These are phyloP conservation scores for Argya squamiceps DNA, from an alignment of 2,797 vertebrate species.

Conservation along the genomic window DNA sequence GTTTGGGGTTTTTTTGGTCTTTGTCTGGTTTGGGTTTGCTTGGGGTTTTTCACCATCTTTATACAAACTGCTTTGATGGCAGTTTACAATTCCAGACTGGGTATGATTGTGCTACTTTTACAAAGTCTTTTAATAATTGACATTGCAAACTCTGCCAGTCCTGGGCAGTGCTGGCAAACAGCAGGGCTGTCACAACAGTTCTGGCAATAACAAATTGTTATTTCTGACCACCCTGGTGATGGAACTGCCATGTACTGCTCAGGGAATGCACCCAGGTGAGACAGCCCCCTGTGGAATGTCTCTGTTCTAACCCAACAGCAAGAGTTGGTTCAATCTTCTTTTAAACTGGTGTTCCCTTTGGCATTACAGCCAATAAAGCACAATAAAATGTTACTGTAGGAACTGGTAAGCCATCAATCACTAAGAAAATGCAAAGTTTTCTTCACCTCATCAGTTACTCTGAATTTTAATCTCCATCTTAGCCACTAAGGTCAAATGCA, in stretches of 20 bases:
- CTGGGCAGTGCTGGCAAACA: background rate
- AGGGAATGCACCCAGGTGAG: background rate
- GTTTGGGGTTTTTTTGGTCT: background rate
- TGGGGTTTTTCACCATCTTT: background rate
- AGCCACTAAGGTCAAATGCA: background rate
- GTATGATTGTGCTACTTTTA: background rate
- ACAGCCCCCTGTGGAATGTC: background rate
- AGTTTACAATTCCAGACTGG: background rate
- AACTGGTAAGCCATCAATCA: background rate
- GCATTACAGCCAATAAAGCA: background rate
- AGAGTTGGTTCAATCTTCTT: background rate
- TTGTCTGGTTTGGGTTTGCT: background rate
- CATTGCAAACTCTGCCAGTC: background rate
- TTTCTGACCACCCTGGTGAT: background rate
- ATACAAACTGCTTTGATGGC: background rate
- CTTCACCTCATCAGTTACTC: background rate
- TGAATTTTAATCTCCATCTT: background rate
- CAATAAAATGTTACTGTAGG: background rate
- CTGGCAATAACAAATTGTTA: background rate
- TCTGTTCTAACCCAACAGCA: background rate
- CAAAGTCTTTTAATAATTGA: background rate
- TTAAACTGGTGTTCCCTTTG: background rate
- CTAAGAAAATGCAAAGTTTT: background rate
- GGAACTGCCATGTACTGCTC: background rate
- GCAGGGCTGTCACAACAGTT: background rate